Percentiles rank a stretch among this genome's conserved stretches.
Conservation (phyloP, 2,113 vertebrate species). For the Gadus chalcogrammus region DNA sequence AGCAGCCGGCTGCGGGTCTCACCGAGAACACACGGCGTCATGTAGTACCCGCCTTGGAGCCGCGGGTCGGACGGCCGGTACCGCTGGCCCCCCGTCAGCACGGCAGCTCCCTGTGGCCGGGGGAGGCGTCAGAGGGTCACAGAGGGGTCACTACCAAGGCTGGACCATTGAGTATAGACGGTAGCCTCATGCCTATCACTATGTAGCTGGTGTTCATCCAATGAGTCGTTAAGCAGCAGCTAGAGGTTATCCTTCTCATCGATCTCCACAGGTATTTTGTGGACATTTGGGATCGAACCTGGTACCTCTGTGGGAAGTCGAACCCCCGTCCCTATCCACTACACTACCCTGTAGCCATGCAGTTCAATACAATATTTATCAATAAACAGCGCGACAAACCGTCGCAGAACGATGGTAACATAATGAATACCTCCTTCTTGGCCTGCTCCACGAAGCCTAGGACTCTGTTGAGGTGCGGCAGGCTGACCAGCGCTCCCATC, state of each 20-base stretch:
- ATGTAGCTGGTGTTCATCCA: too few relatives aligned
- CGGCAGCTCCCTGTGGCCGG: conserved; percentile 80
- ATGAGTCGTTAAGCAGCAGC: neutral
- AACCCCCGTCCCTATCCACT: too few relatives aligned
- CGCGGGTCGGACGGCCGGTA: conserved; percentile 82
- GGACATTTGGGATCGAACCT: too few relatives aligned
- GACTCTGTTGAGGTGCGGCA: conserved; percentile 83
- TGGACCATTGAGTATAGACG: too few relatives aligned
- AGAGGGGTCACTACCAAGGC: too few relatives aligned
- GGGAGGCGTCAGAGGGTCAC: neutral
- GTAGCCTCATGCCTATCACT: too few relatives aligned
- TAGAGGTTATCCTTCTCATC: neutral
- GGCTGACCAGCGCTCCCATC: conserved; percentile 93
- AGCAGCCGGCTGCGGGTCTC: conserved; percentile 28
- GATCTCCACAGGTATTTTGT: too few relatives aligned
- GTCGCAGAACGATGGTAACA: neutral
- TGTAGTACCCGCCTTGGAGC: conserved; percentile 86
- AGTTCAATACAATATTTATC: neutral
- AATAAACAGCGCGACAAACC: neutral
- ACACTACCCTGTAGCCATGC: neutral
- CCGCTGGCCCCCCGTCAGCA: conserved; percentile 85
- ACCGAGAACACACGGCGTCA: conserved; percentile 92
- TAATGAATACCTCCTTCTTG: conserved; percentile 78
- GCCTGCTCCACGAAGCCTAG: conserved; percentile 83
- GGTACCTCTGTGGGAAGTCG: too few relatives aligned